These are phyloP conservation scores for Anolis sagrei DNA, from an alignment of 2,113 vertebrate species.

Conservation along the genomic window DNA sequence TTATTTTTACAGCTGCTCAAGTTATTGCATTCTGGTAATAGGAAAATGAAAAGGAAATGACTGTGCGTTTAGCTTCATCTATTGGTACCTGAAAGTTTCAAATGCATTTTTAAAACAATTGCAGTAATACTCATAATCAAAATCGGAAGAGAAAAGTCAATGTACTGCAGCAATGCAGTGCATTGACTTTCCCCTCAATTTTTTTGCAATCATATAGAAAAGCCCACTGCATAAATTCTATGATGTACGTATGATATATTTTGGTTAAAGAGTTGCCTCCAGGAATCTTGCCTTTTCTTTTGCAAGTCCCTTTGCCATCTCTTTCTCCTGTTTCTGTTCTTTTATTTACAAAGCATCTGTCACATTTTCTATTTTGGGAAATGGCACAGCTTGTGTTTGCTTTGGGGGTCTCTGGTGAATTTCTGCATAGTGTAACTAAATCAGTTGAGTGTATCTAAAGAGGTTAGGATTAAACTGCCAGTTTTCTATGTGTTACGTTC, in stretches of 20 bases:
- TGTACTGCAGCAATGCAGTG: constrained; percentile 11
- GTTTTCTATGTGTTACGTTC: constrained; percentile 39
- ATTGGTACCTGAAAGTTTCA: constrained; percentile 53
- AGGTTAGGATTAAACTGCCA: constrained; percentile 46
- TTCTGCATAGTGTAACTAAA: constrained; percentile 34
- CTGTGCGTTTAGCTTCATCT: constrained; percentile 60
- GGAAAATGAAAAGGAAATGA: constrained; percentile 47
- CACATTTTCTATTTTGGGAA: constrained; percentile 47
- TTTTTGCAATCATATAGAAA: not conserved
- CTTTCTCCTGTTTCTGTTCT: constrained; percentile 14
- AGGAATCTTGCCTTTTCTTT: constrained; percentile 3
- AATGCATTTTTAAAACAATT: constrained; percentile 11
- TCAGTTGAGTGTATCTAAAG: constrained; percentile 49
- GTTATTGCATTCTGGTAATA: constrained; percentile 52
- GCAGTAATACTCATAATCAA: too few species aligned
- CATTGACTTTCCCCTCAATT: constrained; percentile 40
- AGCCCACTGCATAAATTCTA: constrained; percentile 6
- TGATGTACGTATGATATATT: constrained; percentile 29
- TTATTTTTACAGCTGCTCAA: constrained; percentile 68
- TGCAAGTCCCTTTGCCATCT: not conserved
- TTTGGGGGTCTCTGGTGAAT: constrained; percentile 50
- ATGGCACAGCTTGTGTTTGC: constrained; percentile 47
- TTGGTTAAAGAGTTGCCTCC: constrained; percentile 20
- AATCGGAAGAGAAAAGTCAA: not conserved
- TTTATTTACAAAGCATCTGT: constrained; percentile 39